These are phyloP conservation scores for Onychostruthus taczanowskii DNA, from an alignment of 2,113 vertebrate genomes.

Conservation along the genomic window DNA sequence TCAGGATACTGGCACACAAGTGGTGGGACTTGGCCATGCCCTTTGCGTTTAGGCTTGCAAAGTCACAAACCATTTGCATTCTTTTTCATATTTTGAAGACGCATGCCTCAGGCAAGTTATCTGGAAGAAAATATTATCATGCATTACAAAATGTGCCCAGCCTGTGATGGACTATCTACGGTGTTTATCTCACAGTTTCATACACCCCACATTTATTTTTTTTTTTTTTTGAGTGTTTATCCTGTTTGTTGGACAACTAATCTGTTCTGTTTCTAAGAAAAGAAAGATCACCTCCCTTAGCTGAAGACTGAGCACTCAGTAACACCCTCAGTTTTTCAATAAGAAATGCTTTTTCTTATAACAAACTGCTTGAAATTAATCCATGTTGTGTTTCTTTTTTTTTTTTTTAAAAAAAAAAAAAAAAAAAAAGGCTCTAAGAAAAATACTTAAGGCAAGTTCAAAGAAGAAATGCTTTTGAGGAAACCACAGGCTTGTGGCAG, in stretches of 20 bases:
- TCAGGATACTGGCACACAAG: not conserved
- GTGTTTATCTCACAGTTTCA: not conserved
- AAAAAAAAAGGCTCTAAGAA: not conserved
- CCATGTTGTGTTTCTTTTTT: not conserved
- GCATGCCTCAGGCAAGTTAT: not conserved
- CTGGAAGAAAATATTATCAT: not conserved
- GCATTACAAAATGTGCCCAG: not conserved
- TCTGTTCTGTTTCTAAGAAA: not conserved
- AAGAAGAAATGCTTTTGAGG: conserved; percentile 56
- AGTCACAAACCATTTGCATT: not conserved
- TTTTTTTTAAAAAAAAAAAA: not conserved
- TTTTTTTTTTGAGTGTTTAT: not conserved
- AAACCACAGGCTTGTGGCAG: conserved; percentile 40
- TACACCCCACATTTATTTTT: not conserved
- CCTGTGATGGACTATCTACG: not conserved
- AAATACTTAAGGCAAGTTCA: conserved; percentile 10
- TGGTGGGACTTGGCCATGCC: not conserved
- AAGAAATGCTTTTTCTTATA: not conserved
- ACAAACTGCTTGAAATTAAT: not conserved
- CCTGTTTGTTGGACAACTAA: not conserved
- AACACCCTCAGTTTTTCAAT: not conserved
- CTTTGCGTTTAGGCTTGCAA: not conserved
- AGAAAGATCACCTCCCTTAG: not conserved
- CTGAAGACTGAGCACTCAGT: not conserved
- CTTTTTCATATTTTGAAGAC: not conserved